Base-by-base conservation (phyloP, 2,888 invertebrate genomes). In the Cylloceria caligata region DNA sequence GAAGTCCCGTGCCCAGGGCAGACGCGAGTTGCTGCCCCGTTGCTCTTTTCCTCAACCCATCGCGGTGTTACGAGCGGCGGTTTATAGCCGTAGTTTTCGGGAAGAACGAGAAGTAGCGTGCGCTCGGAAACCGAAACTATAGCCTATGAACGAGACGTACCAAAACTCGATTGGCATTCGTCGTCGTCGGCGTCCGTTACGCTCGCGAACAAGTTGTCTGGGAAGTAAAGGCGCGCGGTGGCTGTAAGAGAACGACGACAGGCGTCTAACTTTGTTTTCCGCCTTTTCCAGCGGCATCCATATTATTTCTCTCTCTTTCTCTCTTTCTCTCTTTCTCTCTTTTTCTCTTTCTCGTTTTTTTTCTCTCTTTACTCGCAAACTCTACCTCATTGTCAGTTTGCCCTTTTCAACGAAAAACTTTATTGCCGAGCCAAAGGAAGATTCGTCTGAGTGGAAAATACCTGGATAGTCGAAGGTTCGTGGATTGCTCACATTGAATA, bases 1-100 rank as follows among this genome's bases (percentile, higher is more conserved):
- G 69, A 78, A 81, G 69, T 69, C 34, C 47, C 69, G 57, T 64
- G 74, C 65, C 67, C 68, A 52, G 45, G 49, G 67, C 39, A 52
- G 24, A 34, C 6, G 21, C 36, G 30, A 64, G 42, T 49, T n/a
- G 36, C 71, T 55, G 62, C 13, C 30, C 64, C 64, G 71, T 52
- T 24, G n/a, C 24, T 36, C 60, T 57, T 24, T 7, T 4, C 60
- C 27, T 13, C 60, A 13, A 62, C 4, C 34, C 39, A 11, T 65
- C 16, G 16, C 2, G 30, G 36, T 30, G n/a, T 21, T 55, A 11
- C 52, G 19, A 30, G 42, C 30, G 34, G 42, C 39, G 57, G 19
- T 74, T 74, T 74, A 74, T 57, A 57, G 57, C 27, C 19, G n/a
- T 57, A 7, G 65, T 57, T 4, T 6, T 11, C 9, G 30, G 9